Conservation (phyloP, 1,140 invertebrate species). For the Tribolium castaneum region DNA sequence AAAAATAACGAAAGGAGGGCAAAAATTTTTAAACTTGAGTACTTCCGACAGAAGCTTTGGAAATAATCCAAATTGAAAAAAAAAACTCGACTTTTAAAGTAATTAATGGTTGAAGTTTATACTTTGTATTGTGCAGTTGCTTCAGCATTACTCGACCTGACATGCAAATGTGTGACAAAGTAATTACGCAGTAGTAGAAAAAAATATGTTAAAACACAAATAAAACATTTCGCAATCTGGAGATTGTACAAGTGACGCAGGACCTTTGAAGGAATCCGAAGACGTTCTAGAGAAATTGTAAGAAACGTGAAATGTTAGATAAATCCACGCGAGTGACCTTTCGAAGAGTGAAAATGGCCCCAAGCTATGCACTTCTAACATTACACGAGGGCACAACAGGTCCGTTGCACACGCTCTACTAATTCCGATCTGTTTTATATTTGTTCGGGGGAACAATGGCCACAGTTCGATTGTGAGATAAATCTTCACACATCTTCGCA, state of each 20-base stretch:
- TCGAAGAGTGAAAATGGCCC: slow-evolving; percentile 14
- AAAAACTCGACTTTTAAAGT: background rate
- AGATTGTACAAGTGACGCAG: background rate
- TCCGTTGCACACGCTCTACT: slow-evolving; percentile 1
- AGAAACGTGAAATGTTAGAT: background rate
- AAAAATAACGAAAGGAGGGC: background rate
- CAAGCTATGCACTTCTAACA: background rate
- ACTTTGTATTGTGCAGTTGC: background rate
- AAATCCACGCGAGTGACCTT: slow-evolving; percentile 4
- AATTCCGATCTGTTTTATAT: background rate
- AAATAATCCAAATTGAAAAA: background rate
- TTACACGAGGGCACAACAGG: slow-evolving; percentile 23
- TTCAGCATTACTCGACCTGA: too few relatives aligned
- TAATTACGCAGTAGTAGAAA: background rate
- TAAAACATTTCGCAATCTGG: background rate
- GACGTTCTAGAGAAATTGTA: slow-evolving; percentile 1
- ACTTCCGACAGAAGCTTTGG: background rate
- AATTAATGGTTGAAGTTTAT: background rate
- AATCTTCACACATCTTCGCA: slow-evolving; percentile 7
- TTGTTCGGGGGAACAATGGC: too few relatives aligned
- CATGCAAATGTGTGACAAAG: background rate
- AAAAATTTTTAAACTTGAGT: background rate
- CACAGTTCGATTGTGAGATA: background rate
- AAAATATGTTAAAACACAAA: background rate
- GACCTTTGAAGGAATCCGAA: background rate